Conservation (phyloP, 1,140 invertebrate genomes). For the Penaeus indicus region DNA sequence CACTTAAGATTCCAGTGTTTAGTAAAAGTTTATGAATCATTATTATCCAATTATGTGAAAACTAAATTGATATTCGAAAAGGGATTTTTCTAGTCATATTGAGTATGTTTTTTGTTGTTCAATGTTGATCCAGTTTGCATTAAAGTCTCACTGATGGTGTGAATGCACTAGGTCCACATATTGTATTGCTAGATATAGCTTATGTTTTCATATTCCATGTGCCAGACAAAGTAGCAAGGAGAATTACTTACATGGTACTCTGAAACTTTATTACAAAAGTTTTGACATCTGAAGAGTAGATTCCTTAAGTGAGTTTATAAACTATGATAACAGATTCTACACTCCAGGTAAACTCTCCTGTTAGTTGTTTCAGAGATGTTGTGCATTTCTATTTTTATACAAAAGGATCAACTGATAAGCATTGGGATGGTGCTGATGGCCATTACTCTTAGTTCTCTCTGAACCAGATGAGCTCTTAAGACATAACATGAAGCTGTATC, state of each 20-base stretch:
- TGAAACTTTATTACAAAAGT: background rate
- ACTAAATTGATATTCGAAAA: too few species aligned
- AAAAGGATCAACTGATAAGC: slow-evolving; percentile 50
- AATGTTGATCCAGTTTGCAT: too few species aligned
- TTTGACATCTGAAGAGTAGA: background rate
- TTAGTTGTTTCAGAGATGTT: slow-evolving; percentile 45
- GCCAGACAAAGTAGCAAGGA: background rate
- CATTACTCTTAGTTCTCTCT: slow-evolving; percentile 30
- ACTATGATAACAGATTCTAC: slow-evolving; percentile 17
- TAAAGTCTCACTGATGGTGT: background rate
- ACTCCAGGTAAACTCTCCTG: slow-evolving; percentile 32
- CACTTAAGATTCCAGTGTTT: too few species aligned
- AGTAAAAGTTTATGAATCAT: too few species aligned
- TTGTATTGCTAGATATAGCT: slow-evolving; percentile 4
- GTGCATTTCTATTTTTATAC: slow-evolving; percentile 63
- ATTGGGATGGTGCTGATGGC: slow-evolving; percentile 41
- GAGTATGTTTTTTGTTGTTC: too few species aligned
- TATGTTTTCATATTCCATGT: slow-evolving; percentile 10
- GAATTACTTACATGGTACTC: too few species aligned
- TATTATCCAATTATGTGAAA: too few species aligned
- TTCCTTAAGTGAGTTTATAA: background rate
- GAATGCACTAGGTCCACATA: slow-evolving; percentile 27
- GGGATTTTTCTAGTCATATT: too few species aligned
- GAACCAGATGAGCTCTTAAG: slow-evolving; percentile 23
- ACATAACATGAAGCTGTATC: background rate